These are phyloP conservation scores for Tetraodon nigroviridis DNA, from an alignment of 2,113 vertebrate species.

Conservation along the genomic window DNA sequence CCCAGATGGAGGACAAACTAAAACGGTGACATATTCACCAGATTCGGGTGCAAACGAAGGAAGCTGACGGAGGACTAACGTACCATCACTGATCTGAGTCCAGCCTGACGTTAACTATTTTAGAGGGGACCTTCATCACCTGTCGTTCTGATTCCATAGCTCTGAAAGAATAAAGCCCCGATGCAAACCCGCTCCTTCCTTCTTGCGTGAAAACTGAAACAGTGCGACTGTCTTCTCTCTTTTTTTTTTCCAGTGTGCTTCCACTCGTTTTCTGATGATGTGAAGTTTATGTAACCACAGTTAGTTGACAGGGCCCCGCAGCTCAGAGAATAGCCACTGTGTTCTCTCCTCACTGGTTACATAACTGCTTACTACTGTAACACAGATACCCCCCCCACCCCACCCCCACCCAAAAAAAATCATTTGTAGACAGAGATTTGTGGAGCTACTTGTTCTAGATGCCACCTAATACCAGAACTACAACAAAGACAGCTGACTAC, in stretches of 20 bases:
- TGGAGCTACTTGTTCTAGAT: slow-evolving; percentile 37
- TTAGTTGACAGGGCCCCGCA: slow-evolving; percentile 15
- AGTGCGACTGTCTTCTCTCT: slow-evolving; percentile 6
- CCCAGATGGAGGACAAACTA: background rate
- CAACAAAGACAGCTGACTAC: slow-evolving; percentile 44
- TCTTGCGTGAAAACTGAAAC: background rate
- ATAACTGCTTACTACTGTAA: slow-evolving; percentile 41
- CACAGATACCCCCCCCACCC: slow-evolving; percentile 5
- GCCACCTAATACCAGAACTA: slow-evolving; percentile 35
- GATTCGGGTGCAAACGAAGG: slow-evolving; percentile 9
- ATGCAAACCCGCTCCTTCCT: slow-evolving; percentile 1
- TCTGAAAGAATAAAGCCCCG: slow-evolving; percentile 37
- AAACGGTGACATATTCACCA: slow-evolving; percentile 10
- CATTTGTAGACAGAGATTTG: slow-evolving; percentile 33
- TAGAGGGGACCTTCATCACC: background rate
- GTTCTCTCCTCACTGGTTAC: slow-evolving; percentile 35
- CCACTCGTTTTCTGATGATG: slow-evolving; percentile 19
- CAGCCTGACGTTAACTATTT: background rate
- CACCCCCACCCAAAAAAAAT: background rate
- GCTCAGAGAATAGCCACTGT: slow-evolving; percentile 26
- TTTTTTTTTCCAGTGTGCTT: slow-evolving; percentile 32
- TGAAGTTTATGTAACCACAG: slow-evolving; percentile 48
- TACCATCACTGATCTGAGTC: too few relatives aligned
- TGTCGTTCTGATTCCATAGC: slow-evolving; percentile 18
- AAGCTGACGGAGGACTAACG: too few relatives aligned